Percentiles rank a stretch among this genome's conserved stretches.
Conservation (phyloP, 2,888 invertebrate species). For the Ochropacha duplaris region DNA sequence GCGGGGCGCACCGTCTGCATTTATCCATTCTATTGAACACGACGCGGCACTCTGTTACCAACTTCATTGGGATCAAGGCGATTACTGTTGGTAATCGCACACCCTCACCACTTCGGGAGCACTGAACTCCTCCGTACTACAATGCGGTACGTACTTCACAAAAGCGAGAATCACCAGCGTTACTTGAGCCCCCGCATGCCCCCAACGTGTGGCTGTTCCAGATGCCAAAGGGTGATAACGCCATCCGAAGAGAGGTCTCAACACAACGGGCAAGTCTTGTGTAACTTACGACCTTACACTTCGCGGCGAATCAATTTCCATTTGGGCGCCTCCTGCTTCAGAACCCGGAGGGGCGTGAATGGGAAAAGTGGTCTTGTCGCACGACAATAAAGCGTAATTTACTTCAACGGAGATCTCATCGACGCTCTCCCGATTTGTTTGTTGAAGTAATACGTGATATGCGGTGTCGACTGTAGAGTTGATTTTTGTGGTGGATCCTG, state of each 20-base stretch:
- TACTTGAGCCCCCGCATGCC: slow-evolving; percentile 40
- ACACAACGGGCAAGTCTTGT: slow-evolving; percentile 28
- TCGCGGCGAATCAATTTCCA: slow-evolving; percentile 74
- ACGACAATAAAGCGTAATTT: slow-evolving; percentile 62
- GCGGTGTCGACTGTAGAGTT: slow-evolving; percentile 60
- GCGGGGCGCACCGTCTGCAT: slow-evolving; percentile 28
- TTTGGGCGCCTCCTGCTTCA: slow-evolving; percentile 51
- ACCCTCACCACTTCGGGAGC: slow-evolving; percentile 66
- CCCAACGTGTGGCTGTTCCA: slow-evolving; percentile 23
- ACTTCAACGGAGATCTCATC: slow-evolving; percentile 45
- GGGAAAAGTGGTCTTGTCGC: slow-evolving; percentile 47
- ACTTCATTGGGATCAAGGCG: slow-evolving; percentile 77
- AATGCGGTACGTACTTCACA: slow-evolving; percentile 53
- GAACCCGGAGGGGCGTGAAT: slow-evolving; percentile 25
- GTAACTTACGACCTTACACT: slow-evolving; percentile 65
- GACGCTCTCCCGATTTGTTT: slow-evolving; percentile 64
- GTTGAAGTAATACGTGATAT: slow-evolving; percentile 77
- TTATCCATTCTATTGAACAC: slow-evolving; percentile 33
- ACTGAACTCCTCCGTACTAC: slow-evolving; percentile 46
- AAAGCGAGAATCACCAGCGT: slow-evolving; percentile 39
- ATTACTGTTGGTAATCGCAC: slow-evolving; percentile 75
- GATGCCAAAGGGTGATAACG: slow-evolving; percentile 35
- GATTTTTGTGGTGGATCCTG: slow-evolving; percentile 38
- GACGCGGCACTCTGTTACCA: slow-evolving; percentile 64
- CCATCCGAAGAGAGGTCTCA: slow-evolving; percentile 46